Percentiles rank a stretch among this genome's conserved stretches.
These are phyloP conservation scores for Ptychochromis oligacanthus DNA, from an alignment of 2,113 vertebrate species.

Conservation along the genomic window DNA sequence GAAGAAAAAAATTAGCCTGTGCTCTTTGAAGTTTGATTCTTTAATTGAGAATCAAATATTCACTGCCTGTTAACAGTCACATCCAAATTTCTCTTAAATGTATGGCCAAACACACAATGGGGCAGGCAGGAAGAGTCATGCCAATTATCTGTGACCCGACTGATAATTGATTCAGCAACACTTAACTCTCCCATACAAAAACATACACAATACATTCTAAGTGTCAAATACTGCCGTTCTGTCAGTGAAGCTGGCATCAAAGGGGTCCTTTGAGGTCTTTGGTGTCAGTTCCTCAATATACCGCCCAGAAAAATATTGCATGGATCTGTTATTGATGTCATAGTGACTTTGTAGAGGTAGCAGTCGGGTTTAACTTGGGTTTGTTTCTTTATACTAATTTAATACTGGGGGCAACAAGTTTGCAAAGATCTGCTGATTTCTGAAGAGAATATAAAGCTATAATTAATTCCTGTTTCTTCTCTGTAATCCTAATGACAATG, in stretches of 20 bases:
- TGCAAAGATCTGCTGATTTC: conserved; percentile 63
- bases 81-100: background rate
- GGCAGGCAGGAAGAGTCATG: background rate
- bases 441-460: conserved; percentile 18
- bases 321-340: background rate
- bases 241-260: background rate
- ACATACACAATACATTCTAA: background rate
- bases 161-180: background rate
- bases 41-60: background rate
- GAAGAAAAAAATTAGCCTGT: too few species aligned
- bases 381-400: conserved; percentile 37
- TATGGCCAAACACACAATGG: background rate
- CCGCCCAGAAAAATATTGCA: background rate
- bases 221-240: background rate
- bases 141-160: background rate
- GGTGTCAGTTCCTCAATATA: background rate
- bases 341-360: background rate
- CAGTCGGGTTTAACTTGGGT: background rate
- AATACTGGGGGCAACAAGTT: conserved; percentile 49
- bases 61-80: background rate
- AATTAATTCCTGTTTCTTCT: conserved; percentile 32
- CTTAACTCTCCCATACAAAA: background rate
- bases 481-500: conserved; percentile 25
- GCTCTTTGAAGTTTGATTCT: background rate
- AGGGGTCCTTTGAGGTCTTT: background rate